Evolutionary conservation across 2,888 invertebrate genomes (phyloP).

Genomic region (Meiosimyza decipiens): DNA sequence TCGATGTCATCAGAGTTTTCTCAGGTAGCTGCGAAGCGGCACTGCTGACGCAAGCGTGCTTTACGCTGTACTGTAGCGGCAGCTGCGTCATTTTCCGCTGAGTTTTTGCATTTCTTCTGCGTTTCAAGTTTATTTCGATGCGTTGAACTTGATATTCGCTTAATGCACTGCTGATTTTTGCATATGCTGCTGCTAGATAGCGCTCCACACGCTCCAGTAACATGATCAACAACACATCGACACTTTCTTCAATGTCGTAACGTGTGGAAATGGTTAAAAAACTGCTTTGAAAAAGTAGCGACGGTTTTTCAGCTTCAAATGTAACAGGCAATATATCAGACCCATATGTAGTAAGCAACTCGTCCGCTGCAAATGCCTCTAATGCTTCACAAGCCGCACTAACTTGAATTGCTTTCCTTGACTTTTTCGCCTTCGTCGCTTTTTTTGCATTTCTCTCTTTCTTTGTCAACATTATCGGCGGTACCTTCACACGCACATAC

Average conservation of each 20-base stretch:
- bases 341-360: too few species aligned
- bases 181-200: neutral
- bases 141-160: slow-evolving; percentile 10
- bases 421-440: too few species aligned
- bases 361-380: too few species aligned
- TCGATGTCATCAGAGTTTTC: neutral
- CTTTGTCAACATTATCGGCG: neutral
- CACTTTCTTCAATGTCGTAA: slow-evolving; percentile 2
- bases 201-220: slow-evolving; percentile 8
- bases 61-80: too few species aligned
- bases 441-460: too few species aligned
- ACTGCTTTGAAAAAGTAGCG: slow-evolving; percentile 10
- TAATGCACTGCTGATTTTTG: neutral
- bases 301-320: too few species aligned
- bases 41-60: neutral
- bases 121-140: slow-evolving; percentile 8
- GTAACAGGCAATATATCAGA: too few species aligned
- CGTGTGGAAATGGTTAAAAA: neutral
- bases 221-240: slow-evolving; percentile 14
- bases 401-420: too few species aligned
- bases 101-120: neutral
- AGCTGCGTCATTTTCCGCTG: neutral
- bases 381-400: too few species aligned
- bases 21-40: neutral
- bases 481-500: neutral